Base-by-base conservation (phyloP, 2,888 invertebrate genomes). In the Acanthosoma haemorrhoidale region DNA sequence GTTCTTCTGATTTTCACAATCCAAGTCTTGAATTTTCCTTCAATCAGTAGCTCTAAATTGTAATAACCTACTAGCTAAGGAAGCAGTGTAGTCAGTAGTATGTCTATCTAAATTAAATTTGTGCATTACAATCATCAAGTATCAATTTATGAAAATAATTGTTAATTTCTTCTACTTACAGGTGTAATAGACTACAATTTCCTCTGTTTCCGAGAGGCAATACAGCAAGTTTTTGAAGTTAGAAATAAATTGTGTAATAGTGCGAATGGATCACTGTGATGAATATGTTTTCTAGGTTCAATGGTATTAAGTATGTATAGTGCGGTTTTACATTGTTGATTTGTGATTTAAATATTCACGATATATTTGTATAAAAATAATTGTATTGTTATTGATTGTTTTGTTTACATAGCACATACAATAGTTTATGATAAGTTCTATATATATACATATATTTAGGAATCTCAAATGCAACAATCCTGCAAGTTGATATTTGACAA, bases 111-210 rank as follows among this genome's bases (percentile, higher is more conserved):
- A n/a, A n/a, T n/a, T n/a, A n/a, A n/a, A n/a, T n/a, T n/a, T n/a
- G n/a, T n/a, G n/a, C n/a, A n/a, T n/a, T n/a, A n/a, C n/a, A n/a
- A n/a, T n/a, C n/a, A n/a, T n/a, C n/a, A n/a, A n/a, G n/a, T n/a
- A n/a, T n/a, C n/a, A n/a, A n/a, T n/a, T n/a, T n/a, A n/a, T n/a
- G n/a, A n/a, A n/a, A n/a, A n/a, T n/a, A n/a, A n/a, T n/a, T n/a
- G n/a, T n/a, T n/a, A n/a, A n/a, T 41, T 68, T 61, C 61, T 41
- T 57, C 76, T 76, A 75, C 75, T 84, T 85, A 4, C 82, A 94
- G 94, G 94, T 77, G 90, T 98, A 67, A 98, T 99, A 78, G 97
- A 99, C 81, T 99, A 97, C 83, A 99, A 99, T 81, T 98, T 99
- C 79, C 84, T 95, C 75, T 96, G 96, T 82, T 97, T 99, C 81